Conservation (phyloP, 2,797 vertebrate species). For the Halcyon smyrnensis region DNA sequence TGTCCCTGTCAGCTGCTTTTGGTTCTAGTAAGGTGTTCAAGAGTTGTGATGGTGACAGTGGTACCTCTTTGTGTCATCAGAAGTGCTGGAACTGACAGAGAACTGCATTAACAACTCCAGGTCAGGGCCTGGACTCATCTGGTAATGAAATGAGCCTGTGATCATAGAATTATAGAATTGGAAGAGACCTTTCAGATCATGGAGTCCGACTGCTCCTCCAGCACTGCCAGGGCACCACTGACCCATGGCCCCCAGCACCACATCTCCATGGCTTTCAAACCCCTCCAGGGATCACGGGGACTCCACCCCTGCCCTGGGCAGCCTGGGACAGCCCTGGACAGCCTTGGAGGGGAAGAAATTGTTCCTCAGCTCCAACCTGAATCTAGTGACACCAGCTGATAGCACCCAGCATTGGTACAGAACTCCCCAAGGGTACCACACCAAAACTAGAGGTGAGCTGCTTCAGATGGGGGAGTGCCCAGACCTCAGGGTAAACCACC, state of each 20-base stretch:
- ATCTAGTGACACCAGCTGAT: too few species aligned
- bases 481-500: too few species aligned
- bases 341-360: too few species aligned
- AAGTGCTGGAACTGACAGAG: background rate
- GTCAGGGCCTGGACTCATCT: background rate
- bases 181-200: background rate
- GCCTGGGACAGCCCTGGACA: background rate
- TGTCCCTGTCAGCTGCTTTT: background rate
- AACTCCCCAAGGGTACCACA: background rate
- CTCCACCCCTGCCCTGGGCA: background rate
- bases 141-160: background rate
- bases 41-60: rapidly evolving
- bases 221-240: background rate
- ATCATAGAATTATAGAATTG: background rate
- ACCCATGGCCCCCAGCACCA: background rate
- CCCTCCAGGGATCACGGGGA: background rate
- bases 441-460: background rate
- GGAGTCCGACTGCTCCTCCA: too few species aligned
- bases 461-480: background rate
- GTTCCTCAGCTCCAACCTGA: too few species aligned
- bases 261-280: background rate
- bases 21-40: background rate
- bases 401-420: rapidly evolving
- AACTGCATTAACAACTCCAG: background rate
- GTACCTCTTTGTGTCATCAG: background rate